Percentiles rank a stretch among this genome's conserved stretches.
phyloP scores from a whole-genome alignment of 2,113 vertebrate genomes.

The Illadopsis cleaveri region DNA sequence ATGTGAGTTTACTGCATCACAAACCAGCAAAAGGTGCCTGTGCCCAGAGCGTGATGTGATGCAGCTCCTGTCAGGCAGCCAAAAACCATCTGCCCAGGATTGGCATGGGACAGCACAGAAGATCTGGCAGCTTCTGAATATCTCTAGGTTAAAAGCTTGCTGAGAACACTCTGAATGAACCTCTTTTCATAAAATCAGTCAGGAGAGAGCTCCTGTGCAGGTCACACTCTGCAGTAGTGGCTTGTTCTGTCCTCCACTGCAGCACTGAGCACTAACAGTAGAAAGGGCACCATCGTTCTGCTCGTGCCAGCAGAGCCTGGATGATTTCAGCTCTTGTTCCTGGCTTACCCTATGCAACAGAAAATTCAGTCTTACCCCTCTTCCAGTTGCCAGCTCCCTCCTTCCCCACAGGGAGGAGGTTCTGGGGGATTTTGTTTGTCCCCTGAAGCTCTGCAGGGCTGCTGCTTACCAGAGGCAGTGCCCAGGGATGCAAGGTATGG shows the following conservation, averaged over 20 bases:
- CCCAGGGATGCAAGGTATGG: not conserved
- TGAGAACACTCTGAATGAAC: not conserved
- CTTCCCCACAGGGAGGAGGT: not conserved
- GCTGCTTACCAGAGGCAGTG: not conserved
- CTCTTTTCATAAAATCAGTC: not conserved
- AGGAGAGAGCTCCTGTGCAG: not conserved
- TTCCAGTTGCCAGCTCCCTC: not conserved
- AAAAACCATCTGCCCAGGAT: not conserved
- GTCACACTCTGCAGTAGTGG: not conserved
- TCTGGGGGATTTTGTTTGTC: not conserved
- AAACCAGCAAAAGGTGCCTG: not conserved
- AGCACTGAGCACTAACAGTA: fast-evolving
- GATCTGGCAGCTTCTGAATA: not conserved
- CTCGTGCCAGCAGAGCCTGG: not conserved
- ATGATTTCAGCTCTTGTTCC: not conserved
- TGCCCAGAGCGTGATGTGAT: not conserved
- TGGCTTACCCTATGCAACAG: not conserved
- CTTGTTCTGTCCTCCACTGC: not conserved
- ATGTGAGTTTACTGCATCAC: not conserved
- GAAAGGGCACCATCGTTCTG: not conserved
- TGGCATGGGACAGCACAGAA: not conserved
- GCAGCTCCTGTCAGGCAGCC: not conserved
- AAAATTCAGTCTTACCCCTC: not conserved
- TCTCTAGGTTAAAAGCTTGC: not conserved
- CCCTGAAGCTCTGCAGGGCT: not conserved